These are phyloP conservation scores for Baronia brevicornis DNA, from an alignment of 2,888 invertebrate species.

Conservation along the genomic window DNA sequence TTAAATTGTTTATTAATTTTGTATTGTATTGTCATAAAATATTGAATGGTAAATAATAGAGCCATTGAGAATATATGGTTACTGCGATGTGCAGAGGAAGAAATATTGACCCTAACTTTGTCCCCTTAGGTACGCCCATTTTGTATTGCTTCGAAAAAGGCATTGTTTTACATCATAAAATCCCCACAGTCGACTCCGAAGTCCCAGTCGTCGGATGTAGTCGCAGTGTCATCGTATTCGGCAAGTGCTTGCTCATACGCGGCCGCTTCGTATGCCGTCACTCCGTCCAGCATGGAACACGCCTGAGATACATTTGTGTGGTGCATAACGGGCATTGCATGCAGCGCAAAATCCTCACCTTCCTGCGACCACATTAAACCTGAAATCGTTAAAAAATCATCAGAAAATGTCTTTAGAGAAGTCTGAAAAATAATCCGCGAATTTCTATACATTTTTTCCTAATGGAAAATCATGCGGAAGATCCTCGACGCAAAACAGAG, in stretches of 20 bases:
- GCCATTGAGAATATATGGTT: no score
- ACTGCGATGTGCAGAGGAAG: no score
- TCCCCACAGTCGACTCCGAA: conserved; percentile 83
- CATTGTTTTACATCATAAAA: conserved; percentile 76
- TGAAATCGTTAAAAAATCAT: no score
- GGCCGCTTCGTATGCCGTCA: conserved; percentile 77
- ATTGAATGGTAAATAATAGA: no score
- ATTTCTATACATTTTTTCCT: no score
- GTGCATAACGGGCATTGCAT: conserved; percentile 79
- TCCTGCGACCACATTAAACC: conserved; percentile 80
- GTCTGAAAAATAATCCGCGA: no score
- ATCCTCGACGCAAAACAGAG: no score
- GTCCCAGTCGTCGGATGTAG: conserved; percentile 79
- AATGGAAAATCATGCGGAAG: no score
- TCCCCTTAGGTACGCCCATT: neutral
- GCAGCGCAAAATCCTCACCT: conserved; percentile 79
- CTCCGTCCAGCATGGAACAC: conserved; percentile 71
- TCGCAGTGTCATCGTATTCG: conserved; percentile 72
- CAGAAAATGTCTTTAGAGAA: no score
- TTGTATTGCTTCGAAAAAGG: neutral
- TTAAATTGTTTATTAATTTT: no score
- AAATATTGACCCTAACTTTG: no score
- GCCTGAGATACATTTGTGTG: conserved; percentile 78
- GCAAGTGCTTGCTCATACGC: conserved; percentile 77
- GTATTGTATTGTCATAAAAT: no score